Percentiles rank a stretch among this genome's conserved stretches.
phyloP scores from a whole-genome alignment of 2,888 invertebrate species.

The Nysson spinosus region DNA sequence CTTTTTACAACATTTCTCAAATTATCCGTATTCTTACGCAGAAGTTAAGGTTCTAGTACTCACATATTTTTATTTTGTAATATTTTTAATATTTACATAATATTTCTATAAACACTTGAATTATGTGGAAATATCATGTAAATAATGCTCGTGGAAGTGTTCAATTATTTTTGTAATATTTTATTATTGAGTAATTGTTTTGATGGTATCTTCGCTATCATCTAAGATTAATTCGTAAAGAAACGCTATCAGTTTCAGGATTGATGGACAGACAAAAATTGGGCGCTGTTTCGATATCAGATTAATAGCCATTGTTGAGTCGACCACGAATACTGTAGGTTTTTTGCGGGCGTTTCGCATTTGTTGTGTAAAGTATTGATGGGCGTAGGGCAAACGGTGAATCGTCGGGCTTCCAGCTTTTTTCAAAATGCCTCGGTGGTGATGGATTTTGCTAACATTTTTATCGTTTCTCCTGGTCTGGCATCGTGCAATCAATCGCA shows the following conservation, averaged over 20 bases:
- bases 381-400: conserved; percentile 53
- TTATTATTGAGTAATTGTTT: too few species aligned
- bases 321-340: conserved; percentile 67
- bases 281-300: conserved; percentile 66
- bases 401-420: conserved; percentile 40
- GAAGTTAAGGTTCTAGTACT: too few species aligned
- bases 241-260: too few species aligned
- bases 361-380: conserved; percentile 70
- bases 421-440: conserved; percentile 48
- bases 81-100: too few species aligned
- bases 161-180: too few species aligned
- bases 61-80: too few species aligned
- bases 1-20: neutral
- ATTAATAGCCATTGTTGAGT: conserved; percentile 70
- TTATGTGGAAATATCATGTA: too few species aligned
- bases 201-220: too few species aligned
- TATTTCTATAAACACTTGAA: too few species aligned
- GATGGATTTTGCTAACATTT: conserved; percentile 60
- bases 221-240: too few species aligned
- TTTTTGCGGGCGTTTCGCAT: conserved; percentile 71
- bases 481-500: conserved; percentile 15
- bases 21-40: too few species aligned
- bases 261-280: conserved; percentile 60
- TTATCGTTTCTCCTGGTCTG: conserved; percentile 35
- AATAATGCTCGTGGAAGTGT: too few species aligned